These are phyloP conservation scores for Polypedilum vanderplanki DNA, from an alignment of 1,140 invertebrate genomes.

Conservation along the genomic window DNA sequence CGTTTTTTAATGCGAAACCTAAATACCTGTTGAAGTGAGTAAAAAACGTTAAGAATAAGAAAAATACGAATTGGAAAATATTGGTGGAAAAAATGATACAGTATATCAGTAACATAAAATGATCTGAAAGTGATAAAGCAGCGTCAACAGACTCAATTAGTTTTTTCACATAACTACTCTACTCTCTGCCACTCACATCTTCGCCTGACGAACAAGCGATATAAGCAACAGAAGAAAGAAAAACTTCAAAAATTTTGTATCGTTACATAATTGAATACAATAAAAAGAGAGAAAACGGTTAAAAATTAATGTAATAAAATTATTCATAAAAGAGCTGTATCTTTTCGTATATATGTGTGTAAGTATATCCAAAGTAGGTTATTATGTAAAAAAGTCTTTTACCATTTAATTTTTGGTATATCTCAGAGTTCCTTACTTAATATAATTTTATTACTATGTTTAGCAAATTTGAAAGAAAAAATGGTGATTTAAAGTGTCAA, in stretches of 20 bases:
- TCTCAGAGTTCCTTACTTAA: conserved; percentile 2
- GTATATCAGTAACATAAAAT: not conserved
- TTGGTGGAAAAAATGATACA: not conserved
- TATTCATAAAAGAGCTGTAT: conserved; percentile 26
- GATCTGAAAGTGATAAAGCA: not conserved
- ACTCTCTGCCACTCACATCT: conserved; percentile 9
- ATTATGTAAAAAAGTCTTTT: conserved; percentile 17
- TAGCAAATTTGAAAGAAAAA: not conserved
- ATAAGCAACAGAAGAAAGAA: not conserved
- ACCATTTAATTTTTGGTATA: conserved; percentile 23
- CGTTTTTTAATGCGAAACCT: conserved; percentile 3
- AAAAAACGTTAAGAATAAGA: conserved; percentile 13
- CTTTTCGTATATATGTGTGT: conserved; percentile 19
- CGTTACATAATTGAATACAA: conserved; percentile 22
- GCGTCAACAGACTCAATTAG: not conserved
- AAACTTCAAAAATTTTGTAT: conserved; percentile 17
- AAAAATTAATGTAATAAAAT: conserved; percentile 28
- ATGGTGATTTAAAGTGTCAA: not conserved
- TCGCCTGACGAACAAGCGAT: not conserved
- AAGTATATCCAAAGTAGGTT: conserved; percentile 27
- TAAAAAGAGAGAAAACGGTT: conserved; percentile 27
- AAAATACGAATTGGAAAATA: not conserved
- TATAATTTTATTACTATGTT: not conserved
- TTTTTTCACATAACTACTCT: conserved; percentile 6
- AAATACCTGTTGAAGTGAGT: conserved; percentile 11